phyloP scores from a whole-genome alignment of 2,797 vertebrate genomes.

The Ciconia nigra region DNA sequence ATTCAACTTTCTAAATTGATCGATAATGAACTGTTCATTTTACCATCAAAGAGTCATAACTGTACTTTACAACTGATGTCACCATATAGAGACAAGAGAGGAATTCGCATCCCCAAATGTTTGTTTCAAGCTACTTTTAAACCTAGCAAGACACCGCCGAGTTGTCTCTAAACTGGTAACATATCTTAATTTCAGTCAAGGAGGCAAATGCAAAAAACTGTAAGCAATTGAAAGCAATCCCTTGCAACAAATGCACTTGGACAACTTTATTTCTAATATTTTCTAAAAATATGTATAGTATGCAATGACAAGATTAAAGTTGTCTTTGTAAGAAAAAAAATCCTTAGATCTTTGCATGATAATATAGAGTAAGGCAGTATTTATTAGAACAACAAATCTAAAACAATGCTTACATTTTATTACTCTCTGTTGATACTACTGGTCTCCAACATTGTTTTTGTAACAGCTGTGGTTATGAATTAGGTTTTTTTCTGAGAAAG shows the following conservation, averaged over 20 bases:
- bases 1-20: neutral
- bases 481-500: neutral
- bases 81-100: neutral
- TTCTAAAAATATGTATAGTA: neutral
- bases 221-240: neutral
- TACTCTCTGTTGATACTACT: neutral
- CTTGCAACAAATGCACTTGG: neutral
- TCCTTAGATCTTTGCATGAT: neutral
- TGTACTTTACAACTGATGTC: neutral
- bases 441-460: neutral
- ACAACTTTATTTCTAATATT: neutral
- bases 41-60: neutral
- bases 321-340: neutral
- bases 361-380: neutral
- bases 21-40: neutral
- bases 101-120: neutral
- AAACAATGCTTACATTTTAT: neutral
- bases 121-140: neutral
- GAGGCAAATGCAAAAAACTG: neutral
- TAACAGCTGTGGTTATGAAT: neutral
- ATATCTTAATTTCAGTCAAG: neutral
- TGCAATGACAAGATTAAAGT: neutral
- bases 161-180: neutral
- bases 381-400: neutral
- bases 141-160: neutral